Evolutionary conservation across 2,113 vertebrate genomes (phyloP).

Genomic region (Chlamydotis undulata): DNA sequence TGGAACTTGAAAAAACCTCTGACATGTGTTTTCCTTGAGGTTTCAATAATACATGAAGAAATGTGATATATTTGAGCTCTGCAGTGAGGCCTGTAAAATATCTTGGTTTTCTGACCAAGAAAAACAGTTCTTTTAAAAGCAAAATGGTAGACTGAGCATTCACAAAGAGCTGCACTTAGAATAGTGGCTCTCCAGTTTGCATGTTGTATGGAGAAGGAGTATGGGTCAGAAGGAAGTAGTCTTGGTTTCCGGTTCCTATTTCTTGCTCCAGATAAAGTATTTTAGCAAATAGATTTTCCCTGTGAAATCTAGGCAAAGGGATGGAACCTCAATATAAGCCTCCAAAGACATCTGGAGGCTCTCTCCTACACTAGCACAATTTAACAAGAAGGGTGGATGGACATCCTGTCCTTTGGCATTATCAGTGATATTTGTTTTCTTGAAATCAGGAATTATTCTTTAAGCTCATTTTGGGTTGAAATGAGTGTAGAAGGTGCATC

Average conservation of each 20-base stretch:
- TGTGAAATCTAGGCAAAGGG: background rate
- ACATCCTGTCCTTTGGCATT: background rate
- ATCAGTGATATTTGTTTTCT: background rate
- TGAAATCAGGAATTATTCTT: background rate
- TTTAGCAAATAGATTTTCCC: background rate
- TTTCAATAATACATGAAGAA: background rate
- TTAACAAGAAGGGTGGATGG: background rate
- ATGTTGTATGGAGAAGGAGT: background rate
- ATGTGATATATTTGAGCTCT: background rate
- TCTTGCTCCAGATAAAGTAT: background rate
- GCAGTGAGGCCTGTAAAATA: background rate
- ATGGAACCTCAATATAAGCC: background rate
- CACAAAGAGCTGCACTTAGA: background rate
- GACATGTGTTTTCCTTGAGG: background rate
- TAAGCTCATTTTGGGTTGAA: background rate
- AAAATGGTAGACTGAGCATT: background rate
- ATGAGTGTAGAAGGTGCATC: background rate
- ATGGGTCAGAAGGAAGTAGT: background rate
- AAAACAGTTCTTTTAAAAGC: background rate
- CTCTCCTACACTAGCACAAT: background rate
- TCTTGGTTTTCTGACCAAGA: background rate
- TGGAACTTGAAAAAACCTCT: background rate
- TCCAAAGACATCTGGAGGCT: background rate
- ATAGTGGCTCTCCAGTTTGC: background rate
- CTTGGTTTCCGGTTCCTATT: background rate